Evolutionary conservation across 2,888 invertebrate genomes (phyloP).

Genomic region (Sicus ferrugineus): DNA sequence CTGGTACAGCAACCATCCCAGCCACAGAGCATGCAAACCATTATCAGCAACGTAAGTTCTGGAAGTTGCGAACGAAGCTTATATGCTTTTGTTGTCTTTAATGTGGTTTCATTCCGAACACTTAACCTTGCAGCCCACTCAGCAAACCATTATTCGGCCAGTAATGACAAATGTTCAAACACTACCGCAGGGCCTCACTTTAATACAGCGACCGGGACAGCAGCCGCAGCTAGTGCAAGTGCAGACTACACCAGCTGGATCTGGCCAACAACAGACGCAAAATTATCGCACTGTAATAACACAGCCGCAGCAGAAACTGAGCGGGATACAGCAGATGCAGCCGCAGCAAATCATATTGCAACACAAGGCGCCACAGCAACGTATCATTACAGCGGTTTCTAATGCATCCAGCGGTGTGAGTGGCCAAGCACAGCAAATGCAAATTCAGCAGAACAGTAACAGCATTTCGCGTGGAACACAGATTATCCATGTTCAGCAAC

Average conservation of each 20-base stretch:
- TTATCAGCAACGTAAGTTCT: conserved; percentile 60
- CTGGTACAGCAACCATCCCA: conserved; percentile 58
- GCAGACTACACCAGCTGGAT: conserved; percentile 53
- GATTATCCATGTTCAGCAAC: conserved; percentile 55
- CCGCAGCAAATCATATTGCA: conserved; percentile 61
- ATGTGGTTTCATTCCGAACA: not conserved
- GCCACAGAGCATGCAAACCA: conserved; percentile 49
- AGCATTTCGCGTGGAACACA: conserved; percentile 55
- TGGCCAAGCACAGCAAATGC: conserved; percentile 47
- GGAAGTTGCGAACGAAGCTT: not conserved
- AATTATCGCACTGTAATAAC: conserved; percentile 62
- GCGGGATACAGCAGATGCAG: conserved; percentile 54
- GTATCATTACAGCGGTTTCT: conserved; percentile 52
- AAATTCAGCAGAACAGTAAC: conserved; percentile 46
- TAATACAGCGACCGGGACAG: conserved; percentile 64
- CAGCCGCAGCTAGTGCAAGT: conserved; percentile 64
- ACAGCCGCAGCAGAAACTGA: conserved; percentile 48
- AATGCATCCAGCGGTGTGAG: conserved; percentile 39
- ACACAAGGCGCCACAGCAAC: conserved; percentile 58
- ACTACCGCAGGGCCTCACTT: conserved; percentile 62
- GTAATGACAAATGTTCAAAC: conserved; percentile 60
- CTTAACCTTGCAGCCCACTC: conserved; percentile 51
- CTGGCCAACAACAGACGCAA: conserved; percentile 48
- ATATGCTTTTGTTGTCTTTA: not conserved
- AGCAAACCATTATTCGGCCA: conserved; percentile 63